Conservation (phyloP, 1,140 invertebrate species). For the Chironomus tepperi region DNA sequence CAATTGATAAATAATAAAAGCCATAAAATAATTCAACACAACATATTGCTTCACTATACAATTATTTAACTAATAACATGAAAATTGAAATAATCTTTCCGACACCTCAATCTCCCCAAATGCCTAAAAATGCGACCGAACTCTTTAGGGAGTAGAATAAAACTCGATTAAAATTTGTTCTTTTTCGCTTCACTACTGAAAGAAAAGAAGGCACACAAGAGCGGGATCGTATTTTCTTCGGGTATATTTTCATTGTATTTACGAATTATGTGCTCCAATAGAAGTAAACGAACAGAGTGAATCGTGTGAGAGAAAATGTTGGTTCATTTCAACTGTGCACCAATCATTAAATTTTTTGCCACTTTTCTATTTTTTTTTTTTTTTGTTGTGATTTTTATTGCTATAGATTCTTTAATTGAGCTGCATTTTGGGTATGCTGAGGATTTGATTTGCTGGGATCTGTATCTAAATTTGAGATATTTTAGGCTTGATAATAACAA, state of each 20-base stretch:
- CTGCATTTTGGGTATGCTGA: too few species aligned
- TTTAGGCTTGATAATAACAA: too few species aligned
- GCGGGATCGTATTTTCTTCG: slow-evolving; percentile 9
- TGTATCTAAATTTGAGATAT: too few species aligned
- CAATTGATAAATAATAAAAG: too few species aligned
- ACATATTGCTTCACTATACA: too few species aligned
- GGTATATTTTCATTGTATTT: not conserved
- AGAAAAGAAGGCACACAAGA: not conserved
- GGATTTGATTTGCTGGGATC: too few species aligned
- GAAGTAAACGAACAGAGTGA: not conserved
- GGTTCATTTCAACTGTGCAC: slow-evolving; percentile 11
- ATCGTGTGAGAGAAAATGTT: not conserved
- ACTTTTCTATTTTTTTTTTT: not conserved
- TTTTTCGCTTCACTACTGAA: not conserved
- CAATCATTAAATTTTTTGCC: not conserved
- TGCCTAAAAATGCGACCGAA: not conserved
- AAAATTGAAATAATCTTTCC: not conserved
- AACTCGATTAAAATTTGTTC: slow-evolving; percentile 19
- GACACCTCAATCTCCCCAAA: not conserved
- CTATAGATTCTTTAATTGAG: too few species aligned
- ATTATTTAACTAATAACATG: not conserved
- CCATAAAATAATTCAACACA: too few species aligned
- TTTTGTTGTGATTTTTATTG: not conserved
- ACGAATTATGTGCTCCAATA: slow-evolving; percentile 10
- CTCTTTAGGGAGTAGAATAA: slow-evolving; percentile 18